Evolutionary conservation across 2,113 vertebrate genomes (phyloP), one percentile per base, ranked within the genome.

Genomic region (Telmatochromis sp.): DNA sequence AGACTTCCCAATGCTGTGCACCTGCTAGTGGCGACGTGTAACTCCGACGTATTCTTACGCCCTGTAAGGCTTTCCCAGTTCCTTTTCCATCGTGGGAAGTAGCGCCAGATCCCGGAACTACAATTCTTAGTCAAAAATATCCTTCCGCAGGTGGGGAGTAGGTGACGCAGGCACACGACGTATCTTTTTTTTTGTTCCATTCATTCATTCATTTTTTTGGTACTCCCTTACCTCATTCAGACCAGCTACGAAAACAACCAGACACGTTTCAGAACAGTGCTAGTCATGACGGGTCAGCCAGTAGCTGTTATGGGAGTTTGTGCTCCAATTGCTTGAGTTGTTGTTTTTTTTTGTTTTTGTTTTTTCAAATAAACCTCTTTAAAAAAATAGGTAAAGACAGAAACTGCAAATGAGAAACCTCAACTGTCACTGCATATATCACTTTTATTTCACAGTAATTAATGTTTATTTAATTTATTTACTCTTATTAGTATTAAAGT

Each of bases 71-170:
- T 85, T 86, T 83, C 68, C 82, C 51, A 82, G 17, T 81, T 82
- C 54, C 55, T 51, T 55, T 68, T 45, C 19, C 81, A 75, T 58
- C 68, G 21, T 8, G 60, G 87, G 35, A 95, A 92, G 85, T 93
- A 94, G 95, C 90, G 73, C 95, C 89, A 78, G 51, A 91, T 94
- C 94, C 95, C 92, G 93, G 95, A 95, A 94, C 95, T 88, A 81
- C 86, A 78, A 54, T 7, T 28, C 21, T 73, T 26, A 31, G 63
- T 28, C 15, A 31, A 78, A 80, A 9, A 79, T 94, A 95, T 95
- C 91, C 94, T 58, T 96, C 94, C 95, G 94, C 96, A 5, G 3
- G 19, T 37, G 19, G 42, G 65, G 31, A 80, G 15, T 26, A 2
- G 21, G 21, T 96, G 95, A 95, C 94, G 94, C 92, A 87, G 81